A percentile compares a stretch with the other conserved stretches of the same genome.
phyloP scores from a whole-genome alignment of 2,888 invertebrate genomes.

The Platynereis dumerilii region DNA sequence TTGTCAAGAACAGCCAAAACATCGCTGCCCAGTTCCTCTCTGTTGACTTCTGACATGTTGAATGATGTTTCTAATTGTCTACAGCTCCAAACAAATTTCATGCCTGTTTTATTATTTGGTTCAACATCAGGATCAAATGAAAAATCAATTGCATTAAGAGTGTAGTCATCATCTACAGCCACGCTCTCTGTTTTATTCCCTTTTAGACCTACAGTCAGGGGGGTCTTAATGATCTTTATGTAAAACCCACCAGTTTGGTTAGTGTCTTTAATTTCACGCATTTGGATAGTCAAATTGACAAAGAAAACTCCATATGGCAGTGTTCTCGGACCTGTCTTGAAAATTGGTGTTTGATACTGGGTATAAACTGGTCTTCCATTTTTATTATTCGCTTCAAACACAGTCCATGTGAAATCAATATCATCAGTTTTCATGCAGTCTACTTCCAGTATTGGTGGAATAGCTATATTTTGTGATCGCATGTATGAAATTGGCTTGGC shows the following conservation, averaged over 20 bases:
- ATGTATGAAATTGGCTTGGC: neutral
- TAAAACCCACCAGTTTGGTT: too few species aligned
- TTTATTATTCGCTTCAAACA: neutral
- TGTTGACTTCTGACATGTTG: neutral
- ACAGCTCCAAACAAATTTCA: neutral
- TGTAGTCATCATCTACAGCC: neutral
- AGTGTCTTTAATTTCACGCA: too few species aligned
- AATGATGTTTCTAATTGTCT: neutral
- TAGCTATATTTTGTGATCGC: too few species aligned
- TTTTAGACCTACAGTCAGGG: neutral
- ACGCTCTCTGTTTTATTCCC: neutral
- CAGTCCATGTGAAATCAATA: too few species aligned
- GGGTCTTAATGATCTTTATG: neutral
- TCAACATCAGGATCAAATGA: slow-evolving; percentile 3
- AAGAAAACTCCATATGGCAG: too few species aligned
- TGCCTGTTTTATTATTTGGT: neutral
- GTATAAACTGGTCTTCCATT: too few species aligned
- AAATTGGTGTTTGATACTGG: too few species aligned
- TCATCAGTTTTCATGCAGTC: too few species aligned
- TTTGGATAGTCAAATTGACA: too few species aligned
- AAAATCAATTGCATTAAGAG: slow-evolving; percentile 3
- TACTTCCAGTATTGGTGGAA: too few species aligned
- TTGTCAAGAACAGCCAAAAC: neutral
- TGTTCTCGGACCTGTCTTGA: too few species aligned
- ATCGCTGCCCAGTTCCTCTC: neutral